These are phyloP conservation scores for Pseudomugil tenellus DNA, from an alignment of 2,797 vertebrate genomes.

Conservation along the genomic window DNA sequence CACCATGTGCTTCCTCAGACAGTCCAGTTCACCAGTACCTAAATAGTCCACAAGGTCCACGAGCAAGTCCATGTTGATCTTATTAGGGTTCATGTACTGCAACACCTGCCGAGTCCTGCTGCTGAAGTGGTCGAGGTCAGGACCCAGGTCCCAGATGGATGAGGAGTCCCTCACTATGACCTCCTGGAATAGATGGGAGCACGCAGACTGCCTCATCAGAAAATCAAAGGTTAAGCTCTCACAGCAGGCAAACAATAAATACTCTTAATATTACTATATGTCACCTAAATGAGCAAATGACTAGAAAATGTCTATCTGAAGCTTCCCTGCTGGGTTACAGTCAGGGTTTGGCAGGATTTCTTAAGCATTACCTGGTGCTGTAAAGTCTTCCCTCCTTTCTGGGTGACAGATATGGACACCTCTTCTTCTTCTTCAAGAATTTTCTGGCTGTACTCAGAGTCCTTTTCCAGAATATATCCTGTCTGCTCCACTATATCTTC, in stretches of 20 bases:
- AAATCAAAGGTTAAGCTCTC: background rate
- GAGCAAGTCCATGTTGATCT: slow-evolving; percentile 95
- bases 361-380: slow-evolving; percentile 87
- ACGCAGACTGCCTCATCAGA: background rate
- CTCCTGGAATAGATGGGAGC: slow-evolving; percentile 81
- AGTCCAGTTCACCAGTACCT: slow-evolving; percentile 76
- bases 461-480: slow-evolving; percentile 92
- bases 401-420: slow-evolving; percentile 86
- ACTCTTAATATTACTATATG: background rate
- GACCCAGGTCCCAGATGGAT: slow-evolving; percentile 80
- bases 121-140: slow-evolving; percentile 89
- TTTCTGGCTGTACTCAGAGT: slow-evolving; percentile 95
- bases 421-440: slow-evolving; percentile 96
- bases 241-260: background rate
- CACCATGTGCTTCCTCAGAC: background rate
- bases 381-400: slow-evolving; percentile 87
- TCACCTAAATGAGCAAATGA: background rate
- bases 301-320: background rate
- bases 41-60: slow-evolving; percentile 90
- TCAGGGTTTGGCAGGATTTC: no score
- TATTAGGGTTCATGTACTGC: slow-evolving; percentile 94
- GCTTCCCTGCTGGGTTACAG: no score
- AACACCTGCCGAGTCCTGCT: slow-evolving; percentile 89
- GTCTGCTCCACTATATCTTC: slow-evolving; percentile 94
- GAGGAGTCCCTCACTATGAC: slow-evolving; percentile 80